Percentiles rank a stretch among this genome's conserved stretches.
Conservation (phyloP, 2,113 vertebrate genomes). For the Nibea coibor region DNA sequence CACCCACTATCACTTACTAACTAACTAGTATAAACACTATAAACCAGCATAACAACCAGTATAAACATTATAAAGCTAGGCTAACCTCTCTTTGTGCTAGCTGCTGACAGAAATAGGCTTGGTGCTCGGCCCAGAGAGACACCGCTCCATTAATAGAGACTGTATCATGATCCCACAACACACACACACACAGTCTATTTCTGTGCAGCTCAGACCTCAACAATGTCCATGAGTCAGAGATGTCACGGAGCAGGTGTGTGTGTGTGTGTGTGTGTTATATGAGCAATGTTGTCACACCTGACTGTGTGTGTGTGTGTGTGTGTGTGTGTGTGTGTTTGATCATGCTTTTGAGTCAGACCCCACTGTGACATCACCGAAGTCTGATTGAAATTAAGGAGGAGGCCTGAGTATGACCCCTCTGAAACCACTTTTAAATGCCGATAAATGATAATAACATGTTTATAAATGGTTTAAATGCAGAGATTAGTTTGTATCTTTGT, state of each 20-base stretch:
- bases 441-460: no score
- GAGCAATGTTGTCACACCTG: not conserved
- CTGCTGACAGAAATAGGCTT: slow-evolving; percentile 35
- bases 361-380: no score
- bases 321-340: not conserved
- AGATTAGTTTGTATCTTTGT: slow-evolving; percentile 19
- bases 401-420: no score
- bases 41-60: no score
- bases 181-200: slow-evolving; percentile 46
- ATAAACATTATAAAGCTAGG: not conserved
- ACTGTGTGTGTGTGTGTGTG: not conserved
- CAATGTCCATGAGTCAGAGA: slow-evolving; percentile 44
- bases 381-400: no score
- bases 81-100: slow-evolving; percentile 14
- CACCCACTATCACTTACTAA: no score
- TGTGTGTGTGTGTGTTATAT: not conserved
- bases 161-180: slow-evolving; percentile 50
- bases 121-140: slow-evolving; percentile 20
- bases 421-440: no score
- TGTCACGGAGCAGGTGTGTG: not conserved
- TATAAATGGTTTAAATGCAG: no score
- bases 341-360: no score
- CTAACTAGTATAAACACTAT: no score
- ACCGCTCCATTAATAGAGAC: slow-evolving; percentile 62
- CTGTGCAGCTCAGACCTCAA: slow-evolving; percentile 22